Conservation (phyloP, 1,140 invertebrate species). For the Habropoda laboriosa region DNA sequence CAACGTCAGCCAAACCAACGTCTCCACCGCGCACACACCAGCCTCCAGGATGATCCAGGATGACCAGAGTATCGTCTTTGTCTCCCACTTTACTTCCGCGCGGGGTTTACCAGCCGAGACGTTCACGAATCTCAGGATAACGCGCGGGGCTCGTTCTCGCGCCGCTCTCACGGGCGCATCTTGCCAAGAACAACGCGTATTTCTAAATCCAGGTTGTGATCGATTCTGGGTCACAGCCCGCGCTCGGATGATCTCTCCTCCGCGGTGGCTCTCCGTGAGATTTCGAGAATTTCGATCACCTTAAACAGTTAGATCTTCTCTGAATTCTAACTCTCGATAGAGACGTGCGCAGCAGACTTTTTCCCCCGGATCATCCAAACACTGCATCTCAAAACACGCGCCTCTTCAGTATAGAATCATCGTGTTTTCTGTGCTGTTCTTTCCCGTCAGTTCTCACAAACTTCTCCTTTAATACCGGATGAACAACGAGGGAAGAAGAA, state of each 20-base stretch:
- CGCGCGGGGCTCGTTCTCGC: neutral
- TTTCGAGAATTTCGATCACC: neutral
- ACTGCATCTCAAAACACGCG: too few species aligned
- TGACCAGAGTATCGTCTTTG: slow-evolving; percentile 1
- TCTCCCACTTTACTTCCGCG: neutral
- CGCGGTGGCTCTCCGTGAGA: neutral
- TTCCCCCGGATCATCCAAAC: too few species aligned
- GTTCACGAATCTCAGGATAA: neutral
- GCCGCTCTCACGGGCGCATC: slow-evolving; percentile 47
- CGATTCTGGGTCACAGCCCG: slow-evolving; percentile 60
- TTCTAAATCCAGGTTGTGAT: slow-evolving; percentile 71
- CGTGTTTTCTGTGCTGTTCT: too few species aligned
- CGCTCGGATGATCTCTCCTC: neutral
- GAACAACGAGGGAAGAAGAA: neutral
- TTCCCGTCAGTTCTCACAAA: too few species aligned
- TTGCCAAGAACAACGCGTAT: slow-evolving; percentile 68
- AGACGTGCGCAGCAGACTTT: too few species aligned
- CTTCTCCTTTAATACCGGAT: neutral
- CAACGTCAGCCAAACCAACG: slow-evolving; percentile 21
- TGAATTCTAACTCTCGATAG: too few species aligned
- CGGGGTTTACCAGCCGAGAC: neutral
- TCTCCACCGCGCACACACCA: slow-evolving; percentile 33
- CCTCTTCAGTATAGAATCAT: too few species aligned
- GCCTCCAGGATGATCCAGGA: slow-evolving; percentile 56
- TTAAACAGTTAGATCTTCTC: slow-evolving; percentile 2